Conservation (phyloP, 2,888 invertebrate genomes). For the Drosophila mettleri region DNA sequence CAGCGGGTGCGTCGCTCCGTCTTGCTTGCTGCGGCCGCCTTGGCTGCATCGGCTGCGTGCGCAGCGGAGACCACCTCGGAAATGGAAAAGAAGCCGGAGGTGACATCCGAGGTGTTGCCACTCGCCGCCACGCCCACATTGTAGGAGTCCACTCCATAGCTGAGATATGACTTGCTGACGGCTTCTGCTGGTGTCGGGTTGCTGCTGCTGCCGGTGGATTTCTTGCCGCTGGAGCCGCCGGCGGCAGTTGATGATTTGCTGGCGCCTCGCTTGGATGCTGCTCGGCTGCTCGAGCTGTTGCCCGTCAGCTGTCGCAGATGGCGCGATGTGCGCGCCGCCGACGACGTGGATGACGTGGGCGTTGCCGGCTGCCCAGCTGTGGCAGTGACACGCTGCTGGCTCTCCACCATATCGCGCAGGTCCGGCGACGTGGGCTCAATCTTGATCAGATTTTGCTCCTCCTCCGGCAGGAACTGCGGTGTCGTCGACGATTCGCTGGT, state of each 20-base stretch:
- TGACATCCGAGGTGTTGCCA: conserved; percentile 62
- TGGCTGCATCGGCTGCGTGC: conserved; percentile 68
- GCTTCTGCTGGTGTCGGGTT: conserved; percentile 14
- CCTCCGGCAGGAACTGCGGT: conserved; percentile 75
- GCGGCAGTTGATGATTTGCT: conserved; percentile 21
- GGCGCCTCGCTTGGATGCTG: conserved; percentile 26
- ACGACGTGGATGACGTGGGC: conserved; percentile 42
- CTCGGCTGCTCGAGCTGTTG: conserved; percentile 38
- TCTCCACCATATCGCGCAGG: conserved; percentile 78
- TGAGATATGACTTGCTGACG: conserved; percentile 63
- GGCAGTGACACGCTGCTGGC: conserved; percentile 52
- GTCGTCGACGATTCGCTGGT: conserved; percentile 82
- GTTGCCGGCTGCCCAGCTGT: conserved; percentile 29
- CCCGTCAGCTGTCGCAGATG: conserved; percentile 60
- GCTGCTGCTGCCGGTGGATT: conserved; percentile 15
- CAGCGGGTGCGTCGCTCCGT: conserved; percentile 84
- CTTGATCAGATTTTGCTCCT: conserved; percentile 80
- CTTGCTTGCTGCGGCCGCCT: conserved; percentile 61
- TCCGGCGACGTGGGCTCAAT: conserved; percentile 82
- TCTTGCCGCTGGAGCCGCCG: conserved; percentile 46
- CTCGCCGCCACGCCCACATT: conserved; percentile 58
- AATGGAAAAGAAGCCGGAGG: conserved; percentile 70
- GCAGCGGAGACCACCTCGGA: conserved; percentile 74
- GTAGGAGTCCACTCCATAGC: conserved; percentile 68
- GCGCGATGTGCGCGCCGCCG: conserved; percentile 68